Conservation (phyloP, 2,888 invertebrate genomes). For the Gerosis bhagava region DNA sequence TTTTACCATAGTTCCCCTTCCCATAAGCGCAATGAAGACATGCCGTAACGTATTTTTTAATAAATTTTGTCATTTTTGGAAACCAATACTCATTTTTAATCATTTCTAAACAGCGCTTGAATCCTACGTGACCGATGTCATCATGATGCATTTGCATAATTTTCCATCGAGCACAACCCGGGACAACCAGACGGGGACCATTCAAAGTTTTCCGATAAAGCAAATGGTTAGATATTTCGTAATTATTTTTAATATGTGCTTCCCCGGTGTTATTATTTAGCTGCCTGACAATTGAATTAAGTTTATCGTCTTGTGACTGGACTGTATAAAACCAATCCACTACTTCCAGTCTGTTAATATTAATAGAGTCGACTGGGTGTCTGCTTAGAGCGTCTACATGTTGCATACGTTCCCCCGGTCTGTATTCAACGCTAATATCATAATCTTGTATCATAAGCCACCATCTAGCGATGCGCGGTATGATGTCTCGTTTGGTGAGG, state of each 20-base stretch:
- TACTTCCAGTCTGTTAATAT: constrained; percentile 30
- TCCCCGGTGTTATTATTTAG: neutral
- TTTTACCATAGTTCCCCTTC: constrained; percentile 34
- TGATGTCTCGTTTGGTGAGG: constrained; percentile 37
- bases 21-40: constrained; percentile 41
- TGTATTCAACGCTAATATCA: constrained; percentile 42
- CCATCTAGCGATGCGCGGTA: constrained; percentile 46
- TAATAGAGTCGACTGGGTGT: constrained; percentile 14
- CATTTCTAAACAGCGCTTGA: constrained; percentile 32
- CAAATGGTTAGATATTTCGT: constrained; percentile 24
- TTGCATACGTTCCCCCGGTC: constrained; percentile 33
- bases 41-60: constrained; percentile 35
- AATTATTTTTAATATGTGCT: constrained; percentile 31
- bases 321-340: constrained; percentile 38
- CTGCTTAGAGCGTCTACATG: neutral
- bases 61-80: constrained; percentile 39
- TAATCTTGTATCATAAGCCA: constrained; percentile 44
- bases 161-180: constrained; percentile 38
- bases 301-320: constrained; percentile 33
- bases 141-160: constrained; percentile 43
- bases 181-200: constrained; percentile 39
- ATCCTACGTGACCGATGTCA: constrained; percentile 41
- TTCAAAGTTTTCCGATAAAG: constrained; percentile 33
- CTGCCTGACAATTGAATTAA: constrained; percentile 26
- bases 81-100: constrained; percentile 42